Conservation (phyloP, 2,888 invertebrate species). For the Syrista parreyssii region DNA sequence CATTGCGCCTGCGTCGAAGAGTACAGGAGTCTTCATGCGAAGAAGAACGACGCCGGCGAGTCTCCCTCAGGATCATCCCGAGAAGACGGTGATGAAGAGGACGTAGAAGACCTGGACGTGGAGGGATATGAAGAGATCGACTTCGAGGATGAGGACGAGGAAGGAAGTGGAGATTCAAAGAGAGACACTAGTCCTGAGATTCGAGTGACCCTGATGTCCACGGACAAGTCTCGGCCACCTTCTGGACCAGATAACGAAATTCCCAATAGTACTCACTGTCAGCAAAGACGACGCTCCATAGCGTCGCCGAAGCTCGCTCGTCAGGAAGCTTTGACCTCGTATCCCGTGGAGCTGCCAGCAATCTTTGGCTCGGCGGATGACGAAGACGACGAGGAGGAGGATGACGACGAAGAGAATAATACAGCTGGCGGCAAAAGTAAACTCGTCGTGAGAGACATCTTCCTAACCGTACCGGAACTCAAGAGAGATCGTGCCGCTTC, state of each 20-base stretch:
- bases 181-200: constrained; percentile 51
- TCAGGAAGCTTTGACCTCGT: constrained; percentile 84
- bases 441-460: constrained; percentile 76
- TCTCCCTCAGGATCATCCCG: constrained; percentile 15
- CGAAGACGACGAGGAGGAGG: constrained; percentile 33
- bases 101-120: constrained; percentile 31
- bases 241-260: not conserved
- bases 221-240: constrained; percentile 16
- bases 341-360: constrained; percentile 51
- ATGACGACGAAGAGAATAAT: constrained; percentile 26
- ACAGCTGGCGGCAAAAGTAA: constrained; percentile 27
- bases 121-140: constrained; percentile 45
- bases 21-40: constrained; percentile 72
- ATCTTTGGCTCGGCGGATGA: constrained; percentile 27
- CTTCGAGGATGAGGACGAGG: constrained; percentile 67
- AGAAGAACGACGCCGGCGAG: constrained; percentile 38
- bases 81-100: constrained; percentile 33
- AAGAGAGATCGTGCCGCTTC: constrained; percentile 88
- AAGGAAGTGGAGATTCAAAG: constrained; percentile 37
- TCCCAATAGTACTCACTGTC: not conserved
- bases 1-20: constrained; percentile 84
- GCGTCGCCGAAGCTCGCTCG: constrained; percentile 70
- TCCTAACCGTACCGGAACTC: constrained; percentile 84
- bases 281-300: constrained; percentile 77
- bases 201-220: constrained; percentile 47